phyloP scores from a whole-genome alignment of 2,113 vertebrate genomes.

The Trematocara unimaculatum region DNA sequence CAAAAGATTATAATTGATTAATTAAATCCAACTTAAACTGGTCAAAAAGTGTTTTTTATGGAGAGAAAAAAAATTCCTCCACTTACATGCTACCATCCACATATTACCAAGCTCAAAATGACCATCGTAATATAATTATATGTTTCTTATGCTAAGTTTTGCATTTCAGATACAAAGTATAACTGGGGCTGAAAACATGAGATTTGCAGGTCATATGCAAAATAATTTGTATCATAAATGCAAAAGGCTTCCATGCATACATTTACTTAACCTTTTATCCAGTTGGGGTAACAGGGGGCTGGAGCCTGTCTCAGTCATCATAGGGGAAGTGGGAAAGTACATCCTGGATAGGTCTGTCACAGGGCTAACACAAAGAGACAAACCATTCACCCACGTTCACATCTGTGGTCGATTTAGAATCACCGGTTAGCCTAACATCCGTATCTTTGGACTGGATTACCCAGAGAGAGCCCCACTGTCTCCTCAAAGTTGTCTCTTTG shows the following conservation, averaged over 20 bases:
- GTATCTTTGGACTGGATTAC: neutral
- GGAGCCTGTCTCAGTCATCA: neutral
- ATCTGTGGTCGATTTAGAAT: neutral
- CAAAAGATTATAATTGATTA: neutral
- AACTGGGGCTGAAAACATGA: neutral
- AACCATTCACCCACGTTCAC: neutral
- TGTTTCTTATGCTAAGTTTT: neutral
- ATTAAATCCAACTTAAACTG: neutral
- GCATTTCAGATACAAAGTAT: neutral
- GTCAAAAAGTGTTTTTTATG: neutral
- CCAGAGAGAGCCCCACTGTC: neutral
- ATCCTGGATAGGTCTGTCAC: neutral
- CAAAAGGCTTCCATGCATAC: neutral
- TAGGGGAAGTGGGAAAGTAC: neutral
- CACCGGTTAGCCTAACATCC: neutral
- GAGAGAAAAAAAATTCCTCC: neutral
- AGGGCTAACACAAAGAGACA: neutral
- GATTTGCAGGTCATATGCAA: neutral
- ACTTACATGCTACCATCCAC: neutral
- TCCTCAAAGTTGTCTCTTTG: neutral
- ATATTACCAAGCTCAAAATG: neutral
- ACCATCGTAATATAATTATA: neutral
- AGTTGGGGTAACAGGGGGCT: neutral
- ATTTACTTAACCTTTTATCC: neutral
- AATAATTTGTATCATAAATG: neutral